Evolutionary conservation across 2,888 invertebrate species (phyloP).

Genomic region (Podotricha telesiphe): DNA sequence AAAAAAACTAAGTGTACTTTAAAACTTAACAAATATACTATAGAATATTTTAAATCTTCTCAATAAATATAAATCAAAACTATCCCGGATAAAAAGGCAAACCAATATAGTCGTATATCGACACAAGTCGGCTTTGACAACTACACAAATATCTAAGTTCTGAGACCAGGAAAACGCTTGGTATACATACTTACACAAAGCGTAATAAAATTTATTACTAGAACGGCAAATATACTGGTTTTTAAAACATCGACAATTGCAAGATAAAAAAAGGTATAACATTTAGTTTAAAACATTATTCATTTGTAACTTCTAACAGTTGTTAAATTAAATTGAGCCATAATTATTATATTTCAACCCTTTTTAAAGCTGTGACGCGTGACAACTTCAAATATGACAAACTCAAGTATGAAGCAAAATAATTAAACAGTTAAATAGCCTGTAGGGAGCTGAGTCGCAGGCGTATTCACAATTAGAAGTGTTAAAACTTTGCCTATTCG

Average conservation of each 20-base stretch:
- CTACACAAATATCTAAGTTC: not conserved
- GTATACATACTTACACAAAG: not conserved
- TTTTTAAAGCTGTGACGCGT: not conserved
- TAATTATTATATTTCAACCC: not conserved
- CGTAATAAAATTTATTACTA: not conserved
- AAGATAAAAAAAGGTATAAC: not conserved
- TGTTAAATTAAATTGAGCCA: not conserved
- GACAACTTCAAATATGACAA: conserved; percentile 8
- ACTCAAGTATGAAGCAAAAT: conserved; percentile 6
- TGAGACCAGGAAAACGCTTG: conserved; percentile 2
- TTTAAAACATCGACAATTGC: not conserved
- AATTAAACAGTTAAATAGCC: conserved; percentile 8
- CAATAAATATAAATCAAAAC: not conserved
- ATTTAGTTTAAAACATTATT: not conserved
- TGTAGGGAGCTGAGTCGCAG: conserved; percentile 1
- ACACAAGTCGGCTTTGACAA: not conserved
- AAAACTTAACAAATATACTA: not conserved
- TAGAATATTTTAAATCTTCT: not conserved
- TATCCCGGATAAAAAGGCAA: not conserved
- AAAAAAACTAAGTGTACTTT: no score
- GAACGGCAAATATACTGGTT: no score
- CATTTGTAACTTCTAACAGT: not conserved
- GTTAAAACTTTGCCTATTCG: conserved; percentile 3
- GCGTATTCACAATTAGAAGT: not conserved
- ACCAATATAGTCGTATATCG: not conserved